phyloP scores from a whole-genome alignment of 2,888 invertebrate genomes.

The Leucophenga maculata region DNA sequence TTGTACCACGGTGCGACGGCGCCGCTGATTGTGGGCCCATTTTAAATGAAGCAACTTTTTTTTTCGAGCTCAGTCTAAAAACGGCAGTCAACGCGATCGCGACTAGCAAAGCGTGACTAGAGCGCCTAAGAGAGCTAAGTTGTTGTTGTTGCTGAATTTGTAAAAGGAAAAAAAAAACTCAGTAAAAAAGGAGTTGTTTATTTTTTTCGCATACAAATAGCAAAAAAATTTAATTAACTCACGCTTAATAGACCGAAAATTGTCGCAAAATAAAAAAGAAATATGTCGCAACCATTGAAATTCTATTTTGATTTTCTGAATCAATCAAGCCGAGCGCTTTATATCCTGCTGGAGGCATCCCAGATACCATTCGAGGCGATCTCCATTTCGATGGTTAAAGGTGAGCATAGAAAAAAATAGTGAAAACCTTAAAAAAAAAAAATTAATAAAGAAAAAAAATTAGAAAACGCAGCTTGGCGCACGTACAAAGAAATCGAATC shows the following conservation, averaged over 20 bases:
- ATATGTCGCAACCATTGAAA: constrained; percentile 74
- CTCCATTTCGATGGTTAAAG: constrained; percentile 78
- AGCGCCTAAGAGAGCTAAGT: neutral
- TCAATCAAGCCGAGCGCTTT: constrained; percentile 83
- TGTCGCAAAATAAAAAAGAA: constrained; percentile 22
- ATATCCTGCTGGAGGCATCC: constrained; percentile 79
- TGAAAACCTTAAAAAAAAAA: neutral
- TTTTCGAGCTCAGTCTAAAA: constrained; percentile 52
- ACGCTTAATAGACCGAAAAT: neutral
- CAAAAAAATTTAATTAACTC: constrained; percentile 11
- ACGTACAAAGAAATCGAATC: too few species aligned
- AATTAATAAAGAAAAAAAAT: too few species aligned
- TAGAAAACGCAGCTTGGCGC: too few species aligned
- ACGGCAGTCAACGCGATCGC: constrained; percentile 46
- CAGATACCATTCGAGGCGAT: constrained; percentile 79
- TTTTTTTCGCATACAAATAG: neutral
- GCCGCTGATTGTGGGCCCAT: constrained; percentile 26
- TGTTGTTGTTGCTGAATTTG: constrained; percentile 3
- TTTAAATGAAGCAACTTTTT: constrained; percentile 10
- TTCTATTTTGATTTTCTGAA: constrained; percentile 84
- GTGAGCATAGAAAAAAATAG: constrained; percentile 70
- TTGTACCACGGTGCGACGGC: constrained; percentile 31
- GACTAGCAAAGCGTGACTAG: constrained; percentile 19
- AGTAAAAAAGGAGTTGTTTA: constrained; percentile 10
- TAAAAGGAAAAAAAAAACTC: neutral